Base-by-base conservation (phyloP, 2,888 invertebrate genomes). In the Phaedon cochleariae region DNA sequence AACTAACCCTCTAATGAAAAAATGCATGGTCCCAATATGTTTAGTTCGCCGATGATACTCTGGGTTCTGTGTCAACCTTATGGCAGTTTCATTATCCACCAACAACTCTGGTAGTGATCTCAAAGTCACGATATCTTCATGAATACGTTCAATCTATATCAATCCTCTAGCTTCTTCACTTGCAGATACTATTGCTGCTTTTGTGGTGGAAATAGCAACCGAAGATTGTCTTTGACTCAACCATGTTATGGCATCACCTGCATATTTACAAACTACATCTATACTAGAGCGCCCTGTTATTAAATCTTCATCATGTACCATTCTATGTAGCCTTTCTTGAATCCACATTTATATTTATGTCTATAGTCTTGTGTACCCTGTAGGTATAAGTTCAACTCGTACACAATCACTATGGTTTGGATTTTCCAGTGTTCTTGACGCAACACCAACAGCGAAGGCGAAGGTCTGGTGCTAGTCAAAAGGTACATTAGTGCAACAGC, bases 141-240 rank as follows among this genome's bases (percentile, higher is more conserved):
- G n/a, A n/a, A n/a, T n/a, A n/a, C n/a, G n/a, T n/a, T n/a, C n/a
- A n/a, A n/a, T n/a, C 48, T 48, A 58, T 9, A 58, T n/a, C 3
- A 46, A 10, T 22, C 45, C 22, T 57, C 26, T 41, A 21, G 57
- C 45, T 15, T 22, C 57, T 58, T 48, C 29, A 10, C 46, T 46
- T 15, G 29, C 29, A 48, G 58, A 15, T 18, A 17, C 46, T 7
- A 34, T 34, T 2, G 21, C 34, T 3, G 22, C 20, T 45, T 41
- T 17, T 9, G 10, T 48, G 1, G 59, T 34, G 10, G 21, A 49
- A 5, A 48, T 49, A 3, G 49, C 12, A 48, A 59, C 52, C n/a
- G 59, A 59, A 9, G 49, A n/a, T 60, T 64, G 59, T 20, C 59
- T 21, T 46, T 64, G 64, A 59, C 64, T 59, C 12, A 64, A 15